phyloP scores from a whole-genome alignment of 2,113 vertebrate genomes.

The Mionectes macconnelli region DNA sequence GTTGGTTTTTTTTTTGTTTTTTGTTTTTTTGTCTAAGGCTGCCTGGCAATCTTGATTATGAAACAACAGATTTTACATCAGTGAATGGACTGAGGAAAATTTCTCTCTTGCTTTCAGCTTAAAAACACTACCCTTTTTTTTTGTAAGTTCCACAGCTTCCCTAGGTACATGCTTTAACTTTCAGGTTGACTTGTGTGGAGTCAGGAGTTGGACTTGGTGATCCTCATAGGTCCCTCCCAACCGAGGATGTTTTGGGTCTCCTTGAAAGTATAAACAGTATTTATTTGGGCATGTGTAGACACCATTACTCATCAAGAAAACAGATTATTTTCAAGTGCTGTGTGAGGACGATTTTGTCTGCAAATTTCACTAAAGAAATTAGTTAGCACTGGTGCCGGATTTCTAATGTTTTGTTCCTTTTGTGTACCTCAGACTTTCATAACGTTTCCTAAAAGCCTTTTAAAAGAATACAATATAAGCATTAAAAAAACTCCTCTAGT shows the following conservation, averaged over 20 bases:
- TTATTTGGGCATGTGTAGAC: too few relatives aligned
- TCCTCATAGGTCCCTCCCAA: fast-evolving
- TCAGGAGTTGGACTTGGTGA: background rate
- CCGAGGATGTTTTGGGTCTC: background rate
- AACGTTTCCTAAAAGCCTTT: background rate
- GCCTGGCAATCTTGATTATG: background rate
- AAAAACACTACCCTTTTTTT: background rate
- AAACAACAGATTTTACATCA: background rate
- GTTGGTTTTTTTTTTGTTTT: background rate
- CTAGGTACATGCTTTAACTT: background rate
- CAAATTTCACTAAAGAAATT: background rate
- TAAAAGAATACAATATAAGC: background rate
- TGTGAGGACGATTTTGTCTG: background rate
- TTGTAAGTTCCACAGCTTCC: background rate
- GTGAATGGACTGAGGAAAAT: background rate
- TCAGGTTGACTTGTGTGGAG: background rate
- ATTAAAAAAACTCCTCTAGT: background rate
- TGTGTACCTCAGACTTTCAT: background rate
- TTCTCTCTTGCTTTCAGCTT: background rate
- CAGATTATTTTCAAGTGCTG: background rate
- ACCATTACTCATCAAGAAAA: background rate
- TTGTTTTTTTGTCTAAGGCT: background rate
- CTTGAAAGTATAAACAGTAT: background rate
- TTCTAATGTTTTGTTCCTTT: background rate
- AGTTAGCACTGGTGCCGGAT: background rate